Evolutionary conservation across 2,888 invertebrate genomes (phyloP).

Genomic region (Dasypogon diadema): DNA sequence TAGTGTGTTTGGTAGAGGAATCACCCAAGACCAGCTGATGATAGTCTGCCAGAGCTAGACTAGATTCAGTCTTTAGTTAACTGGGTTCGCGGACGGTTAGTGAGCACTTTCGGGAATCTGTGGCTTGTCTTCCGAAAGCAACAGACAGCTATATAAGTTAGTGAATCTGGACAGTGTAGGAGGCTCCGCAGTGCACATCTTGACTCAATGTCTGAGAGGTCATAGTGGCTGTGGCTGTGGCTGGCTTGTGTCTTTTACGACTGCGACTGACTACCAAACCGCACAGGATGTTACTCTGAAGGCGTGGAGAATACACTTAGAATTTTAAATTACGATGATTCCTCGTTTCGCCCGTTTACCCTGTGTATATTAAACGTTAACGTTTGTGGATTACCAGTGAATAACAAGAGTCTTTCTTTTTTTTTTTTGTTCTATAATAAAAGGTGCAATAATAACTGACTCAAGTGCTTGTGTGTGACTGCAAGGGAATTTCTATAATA

Average conservation of each 20-base stretch:
- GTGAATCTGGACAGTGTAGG: neutral
- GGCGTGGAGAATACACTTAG: constrained; percentile 27
- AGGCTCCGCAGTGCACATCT: constrained; percentile 1
- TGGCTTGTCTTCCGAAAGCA: neutral
- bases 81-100: neutral
- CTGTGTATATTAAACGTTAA: neutral
- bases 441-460: constrained; percentile 32
- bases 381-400: constrained; percentile 46
- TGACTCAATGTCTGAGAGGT: constrained; percentile 4
- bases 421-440: neutral
- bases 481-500: too few species aligned
- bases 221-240: neutral
- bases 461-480: too few species aligned
- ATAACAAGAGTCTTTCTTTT: neutral
- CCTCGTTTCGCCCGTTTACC: neutral
- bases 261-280: neutral
- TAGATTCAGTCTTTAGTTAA: constrained; percentile 15
- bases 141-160: neutral
- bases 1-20: neutral
- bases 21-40: constrained; percentile 1
- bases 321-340: constrained; percentile 19
- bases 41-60: neutral
- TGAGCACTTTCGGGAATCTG: neutral
- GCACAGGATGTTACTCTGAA: constrained; percentile 43
- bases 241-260: neutral